phyloP scores from a whole-genome alignment of 1,140 invertebrate species.

The Eriosoma lanigerum region DNA sequence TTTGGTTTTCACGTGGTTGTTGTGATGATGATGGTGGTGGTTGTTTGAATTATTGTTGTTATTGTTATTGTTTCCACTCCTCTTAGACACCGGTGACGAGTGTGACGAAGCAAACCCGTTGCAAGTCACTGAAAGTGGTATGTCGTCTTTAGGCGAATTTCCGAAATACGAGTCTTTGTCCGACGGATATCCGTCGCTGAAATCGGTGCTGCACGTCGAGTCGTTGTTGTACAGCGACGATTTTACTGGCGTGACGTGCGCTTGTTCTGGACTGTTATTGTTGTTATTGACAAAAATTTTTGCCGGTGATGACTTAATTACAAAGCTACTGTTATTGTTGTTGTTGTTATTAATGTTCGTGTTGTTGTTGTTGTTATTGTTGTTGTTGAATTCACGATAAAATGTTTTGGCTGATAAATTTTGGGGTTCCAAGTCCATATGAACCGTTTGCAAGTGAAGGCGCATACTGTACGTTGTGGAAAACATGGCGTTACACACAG shows the following conservation, averaged over 20 bases:
- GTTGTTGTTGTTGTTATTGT: slow-evolving; percentile 14
- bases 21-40: slow-evolving; percentile 78
- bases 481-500: slow-evolving; percentile 38
- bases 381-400: slow-evolving; percentile 37
- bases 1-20: slow-evolving; percentile 74
- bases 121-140: slow-evolving; percentile 59
- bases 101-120: slow-evolving; percentile 62
- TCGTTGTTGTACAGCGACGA: slow-evolving; percentile 30
- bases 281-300: background rate
- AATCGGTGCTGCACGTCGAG: slow-evolving; percentile 40
- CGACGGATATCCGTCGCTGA: slow-evolving; percentile 38
- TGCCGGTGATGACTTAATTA: background rate
- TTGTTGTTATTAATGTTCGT: slow-evolving; percentile 32
- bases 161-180: slow-evolving; percentile 43
- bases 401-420: slow-evolving; percentile 21
- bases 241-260: slow-evolving; percentile 22
- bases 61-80: background rate
- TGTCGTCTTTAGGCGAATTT: slow-evolving; percentile 22
- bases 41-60: slow-evolving; percentile 74
- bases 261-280: slow-evolving; percentile 5
- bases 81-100: slow-evolving; percentile 5
- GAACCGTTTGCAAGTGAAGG: slow-evolving; percentile 33
- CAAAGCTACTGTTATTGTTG: background rate
- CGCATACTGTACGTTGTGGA: slow-evolving; percentile 47
- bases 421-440: slow-evolving; percentile 40